A percentile compares a stretch with the other conserved stretches of the same genome.
These are phyloP conservation scores for Drosophila helvetica DNA, from an alignment of 2,888 invertebrate genomes.

Conservation along the genomic window DNA sequence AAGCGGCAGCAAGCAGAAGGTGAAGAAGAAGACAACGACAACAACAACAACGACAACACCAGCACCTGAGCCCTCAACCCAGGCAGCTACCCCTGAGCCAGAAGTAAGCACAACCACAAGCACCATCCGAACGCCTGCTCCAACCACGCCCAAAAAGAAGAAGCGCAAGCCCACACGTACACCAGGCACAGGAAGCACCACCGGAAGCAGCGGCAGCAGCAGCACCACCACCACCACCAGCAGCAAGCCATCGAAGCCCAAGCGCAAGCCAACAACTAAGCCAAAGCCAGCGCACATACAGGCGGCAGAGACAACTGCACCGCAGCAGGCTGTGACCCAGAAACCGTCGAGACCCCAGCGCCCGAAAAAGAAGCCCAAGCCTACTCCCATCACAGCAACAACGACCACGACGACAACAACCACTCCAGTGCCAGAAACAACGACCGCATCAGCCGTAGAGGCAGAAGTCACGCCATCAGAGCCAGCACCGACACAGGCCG, in stretches of 20 bases:
- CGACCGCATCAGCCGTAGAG: constrained; percentile 4
- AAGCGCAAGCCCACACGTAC: constrained; percentile 80
- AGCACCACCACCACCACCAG: neutral
- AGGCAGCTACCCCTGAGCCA: constrained; percentile 44
- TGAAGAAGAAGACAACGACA: constrained; percentile 72
- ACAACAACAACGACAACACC: constrained; percentile 35
- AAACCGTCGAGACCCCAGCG: constrained; percentile 48
- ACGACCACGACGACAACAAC: constrained; percentile 32
- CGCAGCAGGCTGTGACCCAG: constrained; percentile 46
- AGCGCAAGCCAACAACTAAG: constrained; percentile 51
- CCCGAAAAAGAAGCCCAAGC: constrained; percentile 56
- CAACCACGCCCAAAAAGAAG: constrained; percentile 71
- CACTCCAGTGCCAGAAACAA: constrained; percentile 25
- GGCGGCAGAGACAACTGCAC: constrained; percentile 51
- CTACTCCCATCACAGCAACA: constrained; percentile 52
- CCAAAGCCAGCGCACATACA: constrained; percentile 48
- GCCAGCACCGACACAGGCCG: constrained; percentile 8
- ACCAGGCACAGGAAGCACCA: constrained; percentile 40
- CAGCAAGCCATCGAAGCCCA: constrained; percentile 47
- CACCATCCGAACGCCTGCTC: constrained; percentile 25
- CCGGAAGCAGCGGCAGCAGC: neutral
- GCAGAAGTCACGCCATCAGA: neutral
- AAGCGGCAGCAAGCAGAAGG: constrained; percentile 69
- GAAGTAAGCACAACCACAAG: constrained; percentile 43
- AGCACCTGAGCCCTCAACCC: constrained; percentile 41